Conservation (phyloP, 2,888 invertebrate species). For the Ethmia dodecea region DNA sequence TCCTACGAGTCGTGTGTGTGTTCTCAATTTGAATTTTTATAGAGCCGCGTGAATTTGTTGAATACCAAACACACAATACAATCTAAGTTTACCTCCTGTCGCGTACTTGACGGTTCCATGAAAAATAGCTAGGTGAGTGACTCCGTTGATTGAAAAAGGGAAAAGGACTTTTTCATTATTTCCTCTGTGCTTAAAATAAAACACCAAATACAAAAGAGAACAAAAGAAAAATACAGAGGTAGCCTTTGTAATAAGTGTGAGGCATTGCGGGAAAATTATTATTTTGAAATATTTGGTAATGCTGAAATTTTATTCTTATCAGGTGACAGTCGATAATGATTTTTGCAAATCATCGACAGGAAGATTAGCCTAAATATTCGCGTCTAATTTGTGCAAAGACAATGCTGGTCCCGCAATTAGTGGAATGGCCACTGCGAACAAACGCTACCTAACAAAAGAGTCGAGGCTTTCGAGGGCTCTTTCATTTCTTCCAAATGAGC, state of each 20-base stretch:
- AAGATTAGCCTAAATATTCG: conserved; percentile 39
- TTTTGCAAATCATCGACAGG: neutral
- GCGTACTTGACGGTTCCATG: conserved; percentile 9
- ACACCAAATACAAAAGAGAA: too few relatives aligned
- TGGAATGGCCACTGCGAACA: conserved; percentile 72
- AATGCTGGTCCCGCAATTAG: conserved; percentile 75
- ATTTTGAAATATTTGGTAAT: too few relatives aligned
- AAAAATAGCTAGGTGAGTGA: conserved; percentile 10
- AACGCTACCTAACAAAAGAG: conserved; percentile 70
- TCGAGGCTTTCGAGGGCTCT: conserved; percentile 50
- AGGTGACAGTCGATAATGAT: too few relatives aligned
- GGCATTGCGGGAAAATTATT: too few relatives aligned
- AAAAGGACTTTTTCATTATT: too few relatives aligned
- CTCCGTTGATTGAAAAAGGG: conserved; percentile 9
- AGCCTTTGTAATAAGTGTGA: too few relatives aligned
- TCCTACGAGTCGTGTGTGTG: conserved; percentile 19
- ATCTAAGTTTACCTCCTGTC: conserved; percentile 15
- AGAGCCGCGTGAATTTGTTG: conserved; percentile 26
- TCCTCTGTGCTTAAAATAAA: too few relatives aligned
- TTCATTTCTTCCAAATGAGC: conserved; percentile 77
- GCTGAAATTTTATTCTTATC: too few relatives aligned
- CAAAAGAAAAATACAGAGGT: too few relatives aligned
- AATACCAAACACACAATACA: conserved; percentile 24
- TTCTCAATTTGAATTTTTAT: conserved; percentile 29
- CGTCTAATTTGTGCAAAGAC: conserved; percentile 64